Conservation (phyloP, 2,797 vertebrate species). For the Sebastes nivosus region DNA sequence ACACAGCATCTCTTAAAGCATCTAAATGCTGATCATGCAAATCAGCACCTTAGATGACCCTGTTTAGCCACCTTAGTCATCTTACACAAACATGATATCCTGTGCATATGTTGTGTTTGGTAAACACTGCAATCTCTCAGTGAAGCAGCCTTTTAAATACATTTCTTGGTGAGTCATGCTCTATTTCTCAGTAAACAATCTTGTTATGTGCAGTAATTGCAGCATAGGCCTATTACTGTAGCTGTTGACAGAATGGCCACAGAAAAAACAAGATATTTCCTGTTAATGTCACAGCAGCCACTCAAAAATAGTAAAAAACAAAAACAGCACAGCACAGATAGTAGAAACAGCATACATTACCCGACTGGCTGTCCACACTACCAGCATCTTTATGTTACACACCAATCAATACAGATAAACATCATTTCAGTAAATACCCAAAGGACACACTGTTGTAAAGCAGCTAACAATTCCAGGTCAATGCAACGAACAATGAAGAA, state of each 20-base stretch:
- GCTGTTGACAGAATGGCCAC: constrained; percentile 9
- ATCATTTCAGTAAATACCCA: background rate
- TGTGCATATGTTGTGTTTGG: constrained; percentile 4
- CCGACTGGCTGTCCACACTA: background rate
- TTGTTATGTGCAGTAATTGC: constrained; percentile 21
- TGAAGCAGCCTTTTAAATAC: constrained; percentile 19
- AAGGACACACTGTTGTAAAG: background rate
- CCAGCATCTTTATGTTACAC: background rate
- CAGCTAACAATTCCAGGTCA: constrained; percentile 27
- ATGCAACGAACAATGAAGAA: background rate
- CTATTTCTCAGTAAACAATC: constrained; percentile 31
- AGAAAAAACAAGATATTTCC: constrained; percentile 3
- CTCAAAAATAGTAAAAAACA: background rate
- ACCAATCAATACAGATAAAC: constrained; percentile 1
- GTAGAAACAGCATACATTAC: background rate
- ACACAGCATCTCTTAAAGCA: background rate
- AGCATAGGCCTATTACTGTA: background rate
- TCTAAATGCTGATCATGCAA: background rate
- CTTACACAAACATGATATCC: background rate
- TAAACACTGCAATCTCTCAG: constrained; percentile 11
- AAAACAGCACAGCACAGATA: background rate
- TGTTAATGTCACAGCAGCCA: constrained; percentile 20
- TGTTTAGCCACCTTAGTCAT: background rate
- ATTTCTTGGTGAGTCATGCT: constrained; percentile 46
- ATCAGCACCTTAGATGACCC: background rate